Conservation (phyloP, 1,140 invertebrate genomes). For the Drosophila chauvacae region DNA sequence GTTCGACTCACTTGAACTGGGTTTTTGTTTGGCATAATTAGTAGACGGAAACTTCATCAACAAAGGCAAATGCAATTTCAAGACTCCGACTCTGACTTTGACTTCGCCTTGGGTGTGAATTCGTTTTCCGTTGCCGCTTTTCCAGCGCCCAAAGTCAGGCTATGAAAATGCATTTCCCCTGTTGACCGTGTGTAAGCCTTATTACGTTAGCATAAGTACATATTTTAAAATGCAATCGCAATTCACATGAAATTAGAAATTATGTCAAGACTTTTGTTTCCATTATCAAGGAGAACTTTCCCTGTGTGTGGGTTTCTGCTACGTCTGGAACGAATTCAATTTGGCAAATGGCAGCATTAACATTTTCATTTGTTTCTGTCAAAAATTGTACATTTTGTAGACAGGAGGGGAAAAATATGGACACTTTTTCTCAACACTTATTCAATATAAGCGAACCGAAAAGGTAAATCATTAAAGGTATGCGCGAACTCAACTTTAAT, state of each 20-base stretch:
- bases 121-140: conserved; percentile 6
- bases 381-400: conserved; percentile 35
- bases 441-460: not conserved
- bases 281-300: conserved; percentile 14
- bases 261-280: conserved; percentile 57
- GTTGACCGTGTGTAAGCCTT: conserved; percentile 37
- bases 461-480: conserved; percentile 17
- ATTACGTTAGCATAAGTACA: conserved; percentile 48
- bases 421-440: conserved; percentile 26
- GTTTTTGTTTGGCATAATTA: conserved; percentile 29
- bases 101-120: conserved; percentile 36
- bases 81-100: conserved; percentile 12
- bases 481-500: not conserved
- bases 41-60: conserved; percentile 39
- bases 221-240: conserved; percentile 63
- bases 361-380: conserved; percentile 71
- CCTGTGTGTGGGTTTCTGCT: conserved; percentile 10
- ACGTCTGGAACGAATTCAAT: conserved; percentile 61
- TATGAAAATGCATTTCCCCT: conserved; percentile 11
- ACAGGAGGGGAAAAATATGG: conserved; percentile 5
- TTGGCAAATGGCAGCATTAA: conserved; percentile 73
- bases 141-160: conserved; percentile 2
- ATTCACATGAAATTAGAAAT: conserved; percentile 71
- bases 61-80: conserved; percentile 48
- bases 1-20: not conserved